A percentile compares a stretch with the other conserved stretches of the same genome.
Evolutionary conservation across 2,888 invertebrate genomes (phyloP).

Genomic region (Amiota communis): DNA sequence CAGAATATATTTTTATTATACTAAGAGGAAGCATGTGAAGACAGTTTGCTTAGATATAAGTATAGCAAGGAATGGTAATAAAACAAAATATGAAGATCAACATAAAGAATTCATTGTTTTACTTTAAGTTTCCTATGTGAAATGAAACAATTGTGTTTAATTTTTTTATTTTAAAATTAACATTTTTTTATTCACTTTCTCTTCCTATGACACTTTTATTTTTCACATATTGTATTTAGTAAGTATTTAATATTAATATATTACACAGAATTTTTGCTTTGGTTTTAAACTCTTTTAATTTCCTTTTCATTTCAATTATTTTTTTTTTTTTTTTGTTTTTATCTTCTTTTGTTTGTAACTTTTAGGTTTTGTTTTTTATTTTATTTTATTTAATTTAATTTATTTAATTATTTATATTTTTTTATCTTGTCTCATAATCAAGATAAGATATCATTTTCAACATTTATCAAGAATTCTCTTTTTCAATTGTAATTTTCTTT

Average conservation of each 20-base stretch:
- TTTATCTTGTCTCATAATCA: not conserved
- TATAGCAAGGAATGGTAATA: too few relatives aligned
- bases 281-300: constrained; percentile 46
- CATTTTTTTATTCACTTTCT: constrained; percentile 53
- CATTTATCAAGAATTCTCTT: too few relatives aligned
- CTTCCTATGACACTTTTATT: constrained; percentile 43
- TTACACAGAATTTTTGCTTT: constrained; percentile 42
- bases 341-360: constrained; percentile 14
- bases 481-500: too few relatives aligned
- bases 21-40: too few relatives aligned
- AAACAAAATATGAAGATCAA: too few relatives aligned
- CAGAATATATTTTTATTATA: too few relatives aligned
- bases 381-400: constrained; percentile 6
- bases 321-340: too few relatives aligned
- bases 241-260: constrained; percentile 42
- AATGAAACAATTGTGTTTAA: too few relatives aligned
- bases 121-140: too few relatives aligned
- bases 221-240: constrained; percentile 38
- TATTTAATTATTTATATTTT: constrained; percentile 4
- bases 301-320: constrained; percentile 15
- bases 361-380: constrained; percentile 35
- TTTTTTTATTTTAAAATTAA: constrained; percentile 51
- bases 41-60: too few relatives aligned
- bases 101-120: too few relatives aligned
- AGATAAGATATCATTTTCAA: too few relatives aligned